Base-by-base conservation (phyloP, 2,113 vertebrate genomes). In the Tyto alba region DNA sequence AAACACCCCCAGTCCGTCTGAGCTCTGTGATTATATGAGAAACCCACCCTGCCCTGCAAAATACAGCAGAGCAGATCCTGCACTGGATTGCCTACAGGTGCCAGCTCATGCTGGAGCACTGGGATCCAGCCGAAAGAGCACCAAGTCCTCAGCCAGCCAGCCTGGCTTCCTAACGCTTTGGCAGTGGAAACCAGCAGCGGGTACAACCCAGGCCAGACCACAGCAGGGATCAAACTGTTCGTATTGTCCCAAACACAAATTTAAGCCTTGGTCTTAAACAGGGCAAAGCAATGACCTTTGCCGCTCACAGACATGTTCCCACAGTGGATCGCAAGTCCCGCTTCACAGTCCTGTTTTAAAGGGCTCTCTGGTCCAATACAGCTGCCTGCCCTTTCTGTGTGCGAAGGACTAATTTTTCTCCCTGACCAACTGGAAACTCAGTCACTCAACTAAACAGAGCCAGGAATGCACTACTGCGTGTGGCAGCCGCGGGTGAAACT, bases 401-500 rank as follows among this genome's bases (percentile, higher is more conserved):
- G 16, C 23, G 43, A 67, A 83, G n/a, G 73, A 34, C 36, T 73
- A 2, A 23, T 89, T 86, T 78, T 55, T 21, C 59, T 45, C 59
- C 36, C 71, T 21, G 17, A 53, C 50, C 36, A 52, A 36, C 47
- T 16, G 25, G 53, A 78, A 81, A 73, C 57, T 72, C 2, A 0
- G 32, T 74, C 55, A 10, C 21, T 12, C 16, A 20, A 55, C 15
- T 12, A 18, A 73, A 19, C 0, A 0, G 68, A 57, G 80, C 25
- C 20, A 34, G 80, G 95, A 87, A 62, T 3, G 9, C 2, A 22
- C 53, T 26, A 2, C 27, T 26, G 85, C 3, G 4, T 11, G 41
- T 0, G 0, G 55, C 50, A 45, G 47, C 9, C 0, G 0, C 0
- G 0, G 41, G 52, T 7, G 16, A 53, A 50, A 56, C 32, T 66